phyloP scores from a whole-genome alignment of 2,888 invertebrate genomes.

The Sarcophaga caerulescens region DNA sequence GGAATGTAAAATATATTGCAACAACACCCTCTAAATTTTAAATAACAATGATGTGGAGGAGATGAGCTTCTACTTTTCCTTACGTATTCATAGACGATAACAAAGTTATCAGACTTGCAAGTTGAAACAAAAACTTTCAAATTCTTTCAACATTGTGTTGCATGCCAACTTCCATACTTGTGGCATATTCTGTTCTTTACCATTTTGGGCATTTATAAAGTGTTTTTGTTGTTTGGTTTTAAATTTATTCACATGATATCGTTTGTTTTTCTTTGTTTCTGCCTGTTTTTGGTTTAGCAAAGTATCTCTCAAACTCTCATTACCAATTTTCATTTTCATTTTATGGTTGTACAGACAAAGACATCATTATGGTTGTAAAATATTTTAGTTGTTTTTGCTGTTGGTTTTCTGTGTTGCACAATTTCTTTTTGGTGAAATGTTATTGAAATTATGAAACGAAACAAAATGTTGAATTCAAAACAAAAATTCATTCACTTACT shows the following conservation, averaged over 20 bases:
- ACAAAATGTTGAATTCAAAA: slow-evolving; percentile 57
- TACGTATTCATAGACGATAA: not conserved
- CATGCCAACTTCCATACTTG: not conserved
- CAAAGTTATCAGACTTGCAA: slow-evolving; percentile 15
- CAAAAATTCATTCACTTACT: not conserved
- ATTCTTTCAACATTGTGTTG: not conserved
- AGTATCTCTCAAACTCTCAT: too few relatives aligned
- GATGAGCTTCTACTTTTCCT: not conserved
- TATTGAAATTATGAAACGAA: slow-evolving; percentile 58
- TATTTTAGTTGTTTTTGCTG: not conserved
- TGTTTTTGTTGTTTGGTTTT: too few relatives aligned
- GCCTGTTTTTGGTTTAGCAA: too few relatives aligned
- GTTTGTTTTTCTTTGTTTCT: too few relatives aligned
- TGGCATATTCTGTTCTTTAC: too few relatives aligned
- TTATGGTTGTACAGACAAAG: too few relatives aligned
- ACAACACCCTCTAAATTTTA: not conserved
- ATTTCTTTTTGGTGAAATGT: slow-evolving; percentile 56
- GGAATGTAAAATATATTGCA: not conserved
- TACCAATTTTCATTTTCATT: too few relatives aligned
- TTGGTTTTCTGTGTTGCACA: not conserved
- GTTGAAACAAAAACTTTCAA: not conserved
- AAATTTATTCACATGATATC: too few relatives aligned
- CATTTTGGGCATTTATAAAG: too few relatives aligned
- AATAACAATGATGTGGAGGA: not conserved
- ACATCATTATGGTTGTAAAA: too few relatives aligned